Base-by-base conservation (phyloP, 2,888 invertebrate genomes). In the Schizotus pectinicornis region DNA sequence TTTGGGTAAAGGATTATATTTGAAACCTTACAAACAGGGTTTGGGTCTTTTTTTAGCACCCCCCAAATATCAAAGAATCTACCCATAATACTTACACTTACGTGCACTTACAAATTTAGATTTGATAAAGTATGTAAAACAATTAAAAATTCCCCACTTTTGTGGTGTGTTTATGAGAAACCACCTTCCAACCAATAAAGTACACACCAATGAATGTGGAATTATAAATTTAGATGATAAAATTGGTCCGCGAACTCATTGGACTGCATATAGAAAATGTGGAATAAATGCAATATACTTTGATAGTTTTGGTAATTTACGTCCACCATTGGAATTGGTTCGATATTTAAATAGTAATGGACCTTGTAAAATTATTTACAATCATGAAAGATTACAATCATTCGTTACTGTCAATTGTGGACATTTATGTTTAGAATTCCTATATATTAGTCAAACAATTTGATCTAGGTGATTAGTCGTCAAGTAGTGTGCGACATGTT, bases 1-100 rank as follows among this genome's bases (percentile, higher is more conserved):
- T 7, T 52, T 77, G 9, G 61, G 61, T 9, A 74, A 71, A 9
- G 75, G 75, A 5, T 36, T 75, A 14, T 69, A 64, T 62, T 56
- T 76, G 7, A 71, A 71, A 60, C 70, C 71, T 47, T 67, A 74
- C 45, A 37, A 51, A 39, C 55, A 52, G 48, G 64, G 64, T 9
- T 38, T 55, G 7, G 65, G 63, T 48, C 30, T 50, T 31, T 56
- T 38, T 38, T 35, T 48, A 41, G 38, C 37, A 42, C 38, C 56
- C 38, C 30, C 13, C 12, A 7, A 48, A 51, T 11, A n/a, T n/a
- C n/a, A n/a, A n/a, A n/a, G n/a, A 64, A 63, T 61, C 48, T 63
- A 3, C 54, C 49, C 46, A 14, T 54, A 46, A 56, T 56, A 51
- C 48, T 65, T 50, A 61, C 65, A 42, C n/a, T 37, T 38, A 41